Evolutionary conservation across 2,888 invertebrate genomes (phyloP), one percentile per base, ranked within the genome.

Genomic region (Ganaspis brasiliensis): DNA sequence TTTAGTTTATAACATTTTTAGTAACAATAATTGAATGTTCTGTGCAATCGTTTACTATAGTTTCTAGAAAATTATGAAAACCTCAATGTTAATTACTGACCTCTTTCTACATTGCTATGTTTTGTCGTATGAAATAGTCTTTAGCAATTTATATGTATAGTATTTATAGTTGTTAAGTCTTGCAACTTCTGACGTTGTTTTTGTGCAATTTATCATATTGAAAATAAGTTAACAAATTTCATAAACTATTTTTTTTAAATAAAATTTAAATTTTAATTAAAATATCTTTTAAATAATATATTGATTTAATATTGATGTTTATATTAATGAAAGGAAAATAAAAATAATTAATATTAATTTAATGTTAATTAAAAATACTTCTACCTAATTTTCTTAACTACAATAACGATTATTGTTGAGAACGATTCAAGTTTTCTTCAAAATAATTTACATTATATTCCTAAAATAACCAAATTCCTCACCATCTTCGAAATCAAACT

Each of bases 401-500:
- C n/a, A n/a, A n/a, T n/a, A n/a, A n/a, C n/a, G n/a, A n/a, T n/a
- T n/a, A n/a, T n/a, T n/a, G n/a, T n/a, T n/a, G n/a, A n/a, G n/a
- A n/a, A n/a, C n/a, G n/a, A n/a, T n/a, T n/a, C n/a, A n/a, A n/a
- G n/a, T n/a, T n/a, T n/a, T n/a, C n/a, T n/a, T n/a, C n/a, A n/a
- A n/a, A n/a, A n/a, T n/a, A n/a, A n/a, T n/a, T n/a, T n/a, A n/a
- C n/a, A n/a, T n/a, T n/a, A n/a, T n/a, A n/a, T n/a, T n/a, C n/a
- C n/a, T n/a, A n/a, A n/a, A n/a, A n/a, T n/a, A n/a, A n/a, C n/a
- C n/a, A n/a, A n/a, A n/a, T n/a, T 74, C 73, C 72, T 80, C 77
- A 91, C 91, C 88, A 71, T 91, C 91, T 24, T 88, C 87, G 4
- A 89, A 84, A 14, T 87, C 88, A 31, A 90, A 89, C 76, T 85